Evolutionary conservation across 2,113 vertebrate species (phyloP).

Genomic region (Tachysurus vachellii): DNA sequence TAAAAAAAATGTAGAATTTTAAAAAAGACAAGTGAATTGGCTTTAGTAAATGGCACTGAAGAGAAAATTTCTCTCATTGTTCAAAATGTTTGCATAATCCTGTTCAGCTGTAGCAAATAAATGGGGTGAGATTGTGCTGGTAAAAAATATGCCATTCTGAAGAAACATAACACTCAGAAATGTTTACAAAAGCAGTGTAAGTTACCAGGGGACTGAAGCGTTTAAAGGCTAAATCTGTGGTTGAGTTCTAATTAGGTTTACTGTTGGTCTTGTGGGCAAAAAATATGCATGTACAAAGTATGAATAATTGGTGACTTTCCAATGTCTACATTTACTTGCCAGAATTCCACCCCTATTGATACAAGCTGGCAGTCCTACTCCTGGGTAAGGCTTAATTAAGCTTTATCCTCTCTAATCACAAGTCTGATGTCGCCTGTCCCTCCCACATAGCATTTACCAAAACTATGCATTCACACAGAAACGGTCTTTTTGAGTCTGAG

Average conservation of each 20-base stretch:
- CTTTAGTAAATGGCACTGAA: background rate
- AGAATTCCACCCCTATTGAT: slow-evolving; percentile 25
- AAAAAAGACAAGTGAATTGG: background rate
- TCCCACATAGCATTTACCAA: slow-evolving; percentile 14
- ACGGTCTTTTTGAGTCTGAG: background rate
- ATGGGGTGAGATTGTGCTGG: background rate
- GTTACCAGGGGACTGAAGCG: slow-evolving; percentile 7
- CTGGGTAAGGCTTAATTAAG: slow-evolving; percentile 17
- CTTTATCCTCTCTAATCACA: slow-evolving; percentile 19
- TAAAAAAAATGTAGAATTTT: background rate
- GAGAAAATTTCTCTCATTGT: background rate
- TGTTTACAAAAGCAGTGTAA: slow-evolving; percentile 12
- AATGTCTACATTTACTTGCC: slow-evolving; percentile 25
- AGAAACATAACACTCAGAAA: background rate
- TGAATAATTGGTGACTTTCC: slow-evolving; percentile 32
- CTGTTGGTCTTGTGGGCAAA: slow-evolving; percentile 11
- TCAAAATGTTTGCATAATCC: background rate
- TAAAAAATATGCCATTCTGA: background rate
- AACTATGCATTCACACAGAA: background rate
- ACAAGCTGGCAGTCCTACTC: slow-evolving; percentile 22
- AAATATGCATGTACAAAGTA: slow-evolving; percentile 29
- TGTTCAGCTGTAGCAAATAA: background rate
- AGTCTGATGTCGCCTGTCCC: background rate
- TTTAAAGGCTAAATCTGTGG: slow-evolving; percentile 21
- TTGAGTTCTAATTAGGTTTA: slow-evolving; percentile 20